These are phyloP conservation scores for Picus viridis DNA, from an alignment of 2,797 vertebrate species.

Conservation along the genomic window DNA sequence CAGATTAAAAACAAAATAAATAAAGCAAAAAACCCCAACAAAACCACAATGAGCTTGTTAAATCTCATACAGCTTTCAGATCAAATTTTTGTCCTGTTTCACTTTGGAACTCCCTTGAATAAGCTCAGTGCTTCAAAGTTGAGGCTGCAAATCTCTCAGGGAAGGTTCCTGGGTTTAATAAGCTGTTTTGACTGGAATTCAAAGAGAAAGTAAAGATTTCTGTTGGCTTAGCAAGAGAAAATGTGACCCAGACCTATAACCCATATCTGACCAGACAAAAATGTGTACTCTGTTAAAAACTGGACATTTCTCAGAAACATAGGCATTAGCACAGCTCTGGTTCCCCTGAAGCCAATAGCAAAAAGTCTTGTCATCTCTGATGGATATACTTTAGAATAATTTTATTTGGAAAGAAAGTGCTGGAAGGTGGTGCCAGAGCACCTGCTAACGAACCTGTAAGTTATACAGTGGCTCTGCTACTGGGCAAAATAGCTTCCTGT, in stretches of 20 bases:
- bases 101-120: slow-evolving; percentile 1
- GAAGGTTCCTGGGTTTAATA: slow-evolving; percentile 40
- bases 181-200: slow-evolving; percentile 40
- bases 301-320: background rate
- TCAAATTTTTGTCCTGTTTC: slow-evolving; percentile 9
- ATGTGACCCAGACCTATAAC: background rate
- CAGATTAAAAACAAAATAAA: no score
- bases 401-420: slow-evolving; percentile 4
- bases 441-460: background rate
- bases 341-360: background rate
- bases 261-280: slow-evolving; percentile 18
- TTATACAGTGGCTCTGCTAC: background rate
- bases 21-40: no score
- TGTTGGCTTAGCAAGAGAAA: slow-evolving; percentile 17
- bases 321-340: background rate
- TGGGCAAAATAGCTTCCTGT: background rate
- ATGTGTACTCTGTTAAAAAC: background rate
- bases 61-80: background rate
- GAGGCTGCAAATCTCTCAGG: slow-evolving; percentile 1
- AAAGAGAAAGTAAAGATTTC: slow-evolving; percentile 50
- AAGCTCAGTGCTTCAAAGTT: background rate
- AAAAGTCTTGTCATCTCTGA: background rate
- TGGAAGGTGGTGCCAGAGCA: background rate
- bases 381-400: slow-evolving; percentile 19
- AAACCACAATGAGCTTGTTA: background rate